phyloP scores from a whole-genome alignment of 2,888 invertebrate species.

The Patella caerulea region DNA sequence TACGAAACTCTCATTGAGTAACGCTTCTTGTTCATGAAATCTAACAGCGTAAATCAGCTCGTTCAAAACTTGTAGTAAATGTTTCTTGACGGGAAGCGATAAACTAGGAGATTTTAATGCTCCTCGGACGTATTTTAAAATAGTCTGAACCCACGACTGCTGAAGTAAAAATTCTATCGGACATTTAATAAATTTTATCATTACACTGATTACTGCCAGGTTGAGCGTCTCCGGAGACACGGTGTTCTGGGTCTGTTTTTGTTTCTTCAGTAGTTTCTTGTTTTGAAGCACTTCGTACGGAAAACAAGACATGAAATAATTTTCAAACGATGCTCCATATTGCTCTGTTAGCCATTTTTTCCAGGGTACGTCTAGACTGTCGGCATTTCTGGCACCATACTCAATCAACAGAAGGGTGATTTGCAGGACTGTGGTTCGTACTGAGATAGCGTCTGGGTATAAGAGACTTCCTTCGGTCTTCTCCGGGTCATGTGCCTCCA shows the following conservation, averaged over 20 bases:
- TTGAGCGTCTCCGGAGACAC: conserved; percentile 50
- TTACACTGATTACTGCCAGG: conserved; percentile 57
- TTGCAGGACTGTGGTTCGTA: conserved; percentile 3
- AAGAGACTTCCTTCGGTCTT: conserved; percentile 15
- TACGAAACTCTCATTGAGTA: conserved; percentile 31
- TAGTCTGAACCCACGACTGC: neutral
- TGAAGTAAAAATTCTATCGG: neutral
- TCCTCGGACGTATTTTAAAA: conserved; percentile 8
- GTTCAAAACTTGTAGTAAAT: neutral
- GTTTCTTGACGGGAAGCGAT: neutral
- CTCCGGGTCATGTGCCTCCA: conserved; percentile 76
- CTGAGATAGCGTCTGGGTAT: neutral
- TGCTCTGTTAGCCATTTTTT: neutral
- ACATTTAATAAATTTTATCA: conserved; percentile 48
- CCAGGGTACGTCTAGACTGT: neutral
- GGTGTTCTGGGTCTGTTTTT: neutral
- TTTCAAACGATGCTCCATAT: neutral
- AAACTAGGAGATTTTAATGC: neutral
- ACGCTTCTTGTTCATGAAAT: conserved; percentile 28
- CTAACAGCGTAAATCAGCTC: conserved; percentile 14
- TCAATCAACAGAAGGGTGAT: neutral
- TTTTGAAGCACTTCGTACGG: conserved; percentile 6
- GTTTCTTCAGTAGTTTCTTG: conserved; percentile 2
- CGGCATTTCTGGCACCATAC: neutral
- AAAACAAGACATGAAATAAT: conserved; percentile 13